Base-by-base conservation (phyloP, 2,888 invertebrate genomes). In the Torymus auratus region DNA sequence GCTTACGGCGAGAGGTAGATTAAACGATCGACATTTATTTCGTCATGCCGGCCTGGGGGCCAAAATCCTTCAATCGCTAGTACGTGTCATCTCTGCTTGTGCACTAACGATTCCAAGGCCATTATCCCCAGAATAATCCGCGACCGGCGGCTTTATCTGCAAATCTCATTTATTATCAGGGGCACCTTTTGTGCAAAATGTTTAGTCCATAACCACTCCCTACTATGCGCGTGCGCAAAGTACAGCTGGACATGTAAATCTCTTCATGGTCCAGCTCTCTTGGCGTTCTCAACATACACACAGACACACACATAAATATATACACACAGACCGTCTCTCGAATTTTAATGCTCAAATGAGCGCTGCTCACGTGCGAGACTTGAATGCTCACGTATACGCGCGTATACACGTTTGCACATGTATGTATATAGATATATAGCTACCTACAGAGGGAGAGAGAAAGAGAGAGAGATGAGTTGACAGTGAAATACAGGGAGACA, bases 401-500 rank as follows among this genome's bases (percentile, higher is more conserved):
- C 15, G 23, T 23, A 20, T 17, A 7, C 41, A 55, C 62, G 41
- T 53, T 23, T 1, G 13, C 13, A 17, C 20, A 13, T 58, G 56
- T 28, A 7, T 7, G 7, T 28, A 2, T 7, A 28, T 7, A 28
- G 28, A 28, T 28, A 28, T 28, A 28, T 28, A 28, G 1, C 28
- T 28, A 28, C 28, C 28, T 28, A 28, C 2, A 28, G 7, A 28
- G 28, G 3, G 28, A 28, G 20, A 20, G 20, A 20, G 20, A 20
- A 2, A 20, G 20, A 20, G 20, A 20, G 20, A 28, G 28, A 28
- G 28, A 28, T 7, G 52, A 68, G 70, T 75, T 70, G 65, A 80
- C 65, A 60, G 65, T 70, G 68, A 78, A 72, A 73, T 61, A 28
- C 41, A 28, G 61, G 41, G 56, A 60, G 65, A 65, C 70, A 80